Evolutionary conservation across 2,888 invertebrate species (phyloP).

Genomic region (Rhagium mordax): DNA sequence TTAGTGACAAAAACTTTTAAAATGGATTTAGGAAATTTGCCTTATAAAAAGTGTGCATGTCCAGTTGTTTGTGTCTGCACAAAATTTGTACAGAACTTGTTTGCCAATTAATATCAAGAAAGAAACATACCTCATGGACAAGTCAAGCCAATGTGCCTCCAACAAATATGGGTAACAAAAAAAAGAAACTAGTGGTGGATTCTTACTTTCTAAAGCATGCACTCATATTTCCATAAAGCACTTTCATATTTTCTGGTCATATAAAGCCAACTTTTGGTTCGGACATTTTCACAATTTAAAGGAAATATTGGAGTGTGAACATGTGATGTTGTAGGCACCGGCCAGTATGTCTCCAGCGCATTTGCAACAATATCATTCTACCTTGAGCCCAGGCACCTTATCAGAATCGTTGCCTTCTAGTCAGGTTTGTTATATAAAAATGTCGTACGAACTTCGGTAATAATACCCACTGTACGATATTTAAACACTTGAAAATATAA

Average conservation of each 20-base stretch:
- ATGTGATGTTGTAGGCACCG: conserved; percentile 81
- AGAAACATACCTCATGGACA: not conserved
- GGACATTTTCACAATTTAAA: conserved; percentile 8
- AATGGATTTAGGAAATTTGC: not conserved
- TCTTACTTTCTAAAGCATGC: conserved; percentile 47
- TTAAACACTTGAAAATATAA: conserved; percentile 25
- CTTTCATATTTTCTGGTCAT: conserved; percentile 46
- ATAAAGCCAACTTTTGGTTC: conserved; percentile 53
- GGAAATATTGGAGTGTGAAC: conserved; percentile 48
- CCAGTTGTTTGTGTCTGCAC: not conserved
- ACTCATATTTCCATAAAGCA: conserved; percentile 41
- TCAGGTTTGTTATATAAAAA: conserved; percentile 76
- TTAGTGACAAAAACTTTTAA: not conserved
- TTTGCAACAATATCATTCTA: conserved; percentile 82
- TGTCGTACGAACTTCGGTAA: conserved; percentile 28
- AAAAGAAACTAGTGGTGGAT: conserved; percentile 46
- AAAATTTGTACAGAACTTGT: not conserved
- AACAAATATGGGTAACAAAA: not conserved
- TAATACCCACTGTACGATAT: conserved; percentile 28
- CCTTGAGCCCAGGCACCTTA: conserved; percentile 75
- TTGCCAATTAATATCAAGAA: not conserved
- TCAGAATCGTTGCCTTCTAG: conserved; percentile 87
- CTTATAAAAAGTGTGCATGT: conserved; percentile 5
- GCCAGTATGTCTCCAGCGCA: conserved; percentile 93
- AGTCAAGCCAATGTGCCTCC: not conserved